Conservation (phyloP, 2,797 vertebrate genomes). For the Fistularia tabacaria region DNA sequence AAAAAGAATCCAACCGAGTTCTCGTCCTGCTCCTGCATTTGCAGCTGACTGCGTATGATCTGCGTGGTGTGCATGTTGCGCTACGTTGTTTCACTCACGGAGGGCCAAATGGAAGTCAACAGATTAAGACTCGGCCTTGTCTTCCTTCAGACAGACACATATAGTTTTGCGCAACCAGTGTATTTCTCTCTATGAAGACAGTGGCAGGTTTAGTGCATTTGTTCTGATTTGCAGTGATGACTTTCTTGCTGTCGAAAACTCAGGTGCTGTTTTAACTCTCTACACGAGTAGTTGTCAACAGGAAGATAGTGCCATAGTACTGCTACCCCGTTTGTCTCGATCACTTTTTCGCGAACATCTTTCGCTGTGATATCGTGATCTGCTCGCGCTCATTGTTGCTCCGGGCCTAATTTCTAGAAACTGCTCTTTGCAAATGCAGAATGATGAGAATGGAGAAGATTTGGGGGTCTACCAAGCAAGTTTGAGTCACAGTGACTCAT, state of each 20-base stretch:
- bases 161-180: constrained; percentile 3
- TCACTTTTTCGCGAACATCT: background rate
- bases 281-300: constrained; percentile 27
- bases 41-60: no score
- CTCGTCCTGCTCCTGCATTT: no score
- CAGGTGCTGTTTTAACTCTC: constrained; percentile 27
- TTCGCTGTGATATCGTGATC: no score
- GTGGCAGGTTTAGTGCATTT: constrained; percentile 23
- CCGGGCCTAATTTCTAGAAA: no score
- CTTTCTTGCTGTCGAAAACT: constrained; percentile 42
- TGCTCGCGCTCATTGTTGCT: no score
- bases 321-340: background rate
- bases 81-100: constrained; percentile 17
- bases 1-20: constrained; percentile 44
- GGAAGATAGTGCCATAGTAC: constrained; percentile 10
- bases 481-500: no score
- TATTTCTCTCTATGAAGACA: constrained; percentile 21
- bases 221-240: constrained; percentile 30
- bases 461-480: no score
- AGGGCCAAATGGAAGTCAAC: constrained; percentile 37
- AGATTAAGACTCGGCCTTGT: constrained; percentile 17
- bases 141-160: constrained; percentile 18
- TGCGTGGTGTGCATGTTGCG: background rate
- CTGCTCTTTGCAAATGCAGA: no score
- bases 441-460: no score